phyloP scores from a whole-genome alignment of 1,140 invertebrate species.

The Melitaea cinxia region DNA sequence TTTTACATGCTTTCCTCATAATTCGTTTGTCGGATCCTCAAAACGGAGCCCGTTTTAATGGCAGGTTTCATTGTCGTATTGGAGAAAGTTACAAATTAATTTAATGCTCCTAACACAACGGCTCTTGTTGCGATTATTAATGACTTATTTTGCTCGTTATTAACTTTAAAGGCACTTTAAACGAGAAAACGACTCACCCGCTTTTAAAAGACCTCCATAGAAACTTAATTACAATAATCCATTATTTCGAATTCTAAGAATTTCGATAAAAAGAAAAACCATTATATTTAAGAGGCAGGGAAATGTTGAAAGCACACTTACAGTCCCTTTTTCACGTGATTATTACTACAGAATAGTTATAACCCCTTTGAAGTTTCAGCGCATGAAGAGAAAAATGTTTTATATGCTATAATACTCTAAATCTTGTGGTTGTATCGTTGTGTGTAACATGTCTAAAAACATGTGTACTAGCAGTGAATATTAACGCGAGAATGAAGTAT shows the following conservation, averaged over 20 bases:
- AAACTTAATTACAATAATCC: neutral
- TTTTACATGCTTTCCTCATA: slow-evolving; percentile 30
- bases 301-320: neutral
- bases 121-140: slow-evolving; percentile 50
- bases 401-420: neutral
- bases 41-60: slow-evolving; percentile 43
- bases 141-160: slow-evolving; percentile 60
- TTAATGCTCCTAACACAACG: slow-evolving; percentile 61
- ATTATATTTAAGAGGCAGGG: neutral
- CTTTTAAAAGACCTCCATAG: slow-evolving; percentile 16
- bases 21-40: slow-evolving; percentile 50
- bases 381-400: neutral
- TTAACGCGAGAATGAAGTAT: too few relatives aligned
- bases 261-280: neutral
- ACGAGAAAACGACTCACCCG: slow-evolving; percentile 45
- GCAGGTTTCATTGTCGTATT: slow-evolving; percentile 53
- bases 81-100: slow-evolving; percentile 72
- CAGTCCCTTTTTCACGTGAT: neutral
- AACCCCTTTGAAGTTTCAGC: slow-evolving; percentile 8
- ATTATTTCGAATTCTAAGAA: neutral
- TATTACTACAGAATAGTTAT: slow-evolving; percentile 1
- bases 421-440: neutral
- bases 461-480: too few relatives aligned
- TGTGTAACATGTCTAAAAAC: neutral
- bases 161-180: slow-evolving; percentile 45